A percentile compares a stretch with the other conserved stretches of the same genome.
Evolutionary conservation across 2,113 vertebrate genomes (phyloP).

Genomic region (Oreamnos americanus): DNA sequence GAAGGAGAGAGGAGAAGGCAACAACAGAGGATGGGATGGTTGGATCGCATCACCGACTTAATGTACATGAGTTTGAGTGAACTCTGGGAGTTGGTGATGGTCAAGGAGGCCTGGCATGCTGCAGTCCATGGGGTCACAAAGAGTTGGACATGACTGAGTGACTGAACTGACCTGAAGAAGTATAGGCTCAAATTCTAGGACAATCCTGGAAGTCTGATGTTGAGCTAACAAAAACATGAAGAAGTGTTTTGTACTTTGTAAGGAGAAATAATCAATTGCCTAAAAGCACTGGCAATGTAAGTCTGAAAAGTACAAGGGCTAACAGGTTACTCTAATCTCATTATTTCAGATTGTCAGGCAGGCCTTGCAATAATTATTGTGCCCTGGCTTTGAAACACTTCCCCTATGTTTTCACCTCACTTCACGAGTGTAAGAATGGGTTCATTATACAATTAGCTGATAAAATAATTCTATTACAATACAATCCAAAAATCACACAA

Average conservation of each 20-base stretch:
- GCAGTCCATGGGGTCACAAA: not conserved
- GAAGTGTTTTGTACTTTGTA: not conserved
- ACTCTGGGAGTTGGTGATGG: not conserved
- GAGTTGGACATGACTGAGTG: fast-evolving
- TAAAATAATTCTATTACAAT: constrained; percentile 12
- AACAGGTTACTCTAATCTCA: not conserved
- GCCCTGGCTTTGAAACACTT: constrained; percentile 19
- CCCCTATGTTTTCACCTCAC: not conserved
- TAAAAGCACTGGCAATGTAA: not conserved
- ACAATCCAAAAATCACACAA: not conserved
- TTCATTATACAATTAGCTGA: not conserved
- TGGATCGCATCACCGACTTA: not conserved
- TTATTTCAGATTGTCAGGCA: not conserved
- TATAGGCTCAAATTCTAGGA: not conserved
- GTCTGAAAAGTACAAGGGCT: not conserved
- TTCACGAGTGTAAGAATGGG: not conserved
- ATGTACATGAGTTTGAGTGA: not conserved
- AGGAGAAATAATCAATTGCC: constrained; percentile 20
- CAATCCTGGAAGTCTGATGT: not conserved
- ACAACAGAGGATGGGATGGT: not conserved
- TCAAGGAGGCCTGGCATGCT: not conserved
- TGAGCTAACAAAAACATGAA: not conserved
- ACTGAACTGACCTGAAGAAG: not conserved
- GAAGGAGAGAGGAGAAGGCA: not conserved
- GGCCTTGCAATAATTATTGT: constrained; percentile 1